A percentile compares a stretch with the other conserved stretches of the same genome.
Conservation (phyloP, 2,797 vertebrate species). For the Morus bassanus region DNA sequence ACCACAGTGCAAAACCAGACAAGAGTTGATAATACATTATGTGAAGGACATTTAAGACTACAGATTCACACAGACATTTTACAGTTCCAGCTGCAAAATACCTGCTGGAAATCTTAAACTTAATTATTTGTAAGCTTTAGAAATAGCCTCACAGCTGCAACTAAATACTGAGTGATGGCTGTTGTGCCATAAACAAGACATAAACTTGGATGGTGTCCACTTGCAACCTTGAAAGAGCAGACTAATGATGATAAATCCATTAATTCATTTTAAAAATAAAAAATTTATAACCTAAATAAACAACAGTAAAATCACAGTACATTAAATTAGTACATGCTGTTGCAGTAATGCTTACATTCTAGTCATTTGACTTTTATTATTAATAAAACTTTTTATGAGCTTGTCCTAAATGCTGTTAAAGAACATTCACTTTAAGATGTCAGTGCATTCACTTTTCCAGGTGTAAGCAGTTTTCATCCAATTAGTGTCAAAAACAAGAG, state of each 20-base stretch:
- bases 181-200: neutral
- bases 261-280: neutral
- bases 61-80: neutral
- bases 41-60: neutral
- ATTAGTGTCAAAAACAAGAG: neutral
- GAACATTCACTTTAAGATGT: neutral
- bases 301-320: neutral
- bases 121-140: neutral
- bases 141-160: neutral
- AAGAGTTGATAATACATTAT: neutral
- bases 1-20: neutral
- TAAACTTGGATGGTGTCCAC: neutral
- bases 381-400: neutral
- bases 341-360: neutral
- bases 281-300: neutral
- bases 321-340: neutral
- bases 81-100: neutral
- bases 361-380: neutral
- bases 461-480: slow-evolving; percentile 3
- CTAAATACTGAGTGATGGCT: neutral
- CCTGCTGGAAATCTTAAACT: neutral
- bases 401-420: neutral
- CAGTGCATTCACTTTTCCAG: neutral
- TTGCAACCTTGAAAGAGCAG: neutral
- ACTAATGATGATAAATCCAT: neutral